Conservation (phyloP, 2,113 vertebrate species). For the Dipodomys stephensi region DNA sequence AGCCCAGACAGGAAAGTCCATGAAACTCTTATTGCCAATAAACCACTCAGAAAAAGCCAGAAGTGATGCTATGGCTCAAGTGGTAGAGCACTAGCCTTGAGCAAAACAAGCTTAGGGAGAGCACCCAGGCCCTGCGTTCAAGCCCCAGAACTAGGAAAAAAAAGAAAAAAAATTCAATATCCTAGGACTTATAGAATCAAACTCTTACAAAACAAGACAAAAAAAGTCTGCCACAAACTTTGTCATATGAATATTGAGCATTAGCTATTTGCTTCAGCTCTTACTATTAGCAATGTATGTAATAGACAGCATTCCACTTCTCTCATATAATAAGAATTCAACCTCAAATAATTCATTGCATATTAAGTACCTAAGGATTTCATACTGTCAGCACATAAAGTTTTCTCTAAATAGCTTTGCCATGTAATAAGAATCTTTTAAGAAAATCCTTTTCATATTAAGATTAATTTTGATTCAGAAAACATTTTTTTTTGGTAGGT, state of each 20-base stretch:
- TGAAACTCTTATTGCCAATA: too few relatives aligned
- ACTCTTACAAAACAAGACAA: constrained; percentile 20
- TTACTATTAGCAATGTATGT: background rate
- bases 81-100: too few relatives aligned
- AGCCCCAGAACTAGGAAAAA: too few relatives aligned
- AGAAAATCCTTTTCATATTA: background rate
- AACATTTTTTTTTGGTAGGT: background rate
- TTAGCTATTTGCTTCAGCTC: background rate
- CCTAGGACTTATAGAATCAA: background rate
- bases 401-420: constrained; percentile 3
- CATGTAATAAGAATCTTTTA: constrained; percentile 25
- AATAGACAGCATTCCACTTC: background rate
- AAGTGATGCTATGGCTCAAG: too few relatives aligned
- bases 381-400: background rate
- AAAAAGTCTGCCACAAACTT: background rate
- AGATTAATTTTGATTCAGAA: constrained; percentile 56
- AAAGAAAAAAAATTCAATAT: background rate
- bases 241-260: background rate
- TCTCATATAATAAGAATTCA: constrained; percentile 1
- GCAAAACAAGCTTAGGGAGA: too few relatives aligned
- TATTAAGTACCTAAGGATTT: background rate
- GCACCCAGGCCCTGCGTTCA: too few relatives aligned
- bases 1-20: too few relatives aligned
- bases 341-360: background rate
- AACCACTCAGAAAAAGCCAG: too few relatives aligned